These are phyloP conservation scores for Myotis yumanensis DNA, from an alignment of 2,113 vertebrate species.

Conservation along the genomic window DNA sequence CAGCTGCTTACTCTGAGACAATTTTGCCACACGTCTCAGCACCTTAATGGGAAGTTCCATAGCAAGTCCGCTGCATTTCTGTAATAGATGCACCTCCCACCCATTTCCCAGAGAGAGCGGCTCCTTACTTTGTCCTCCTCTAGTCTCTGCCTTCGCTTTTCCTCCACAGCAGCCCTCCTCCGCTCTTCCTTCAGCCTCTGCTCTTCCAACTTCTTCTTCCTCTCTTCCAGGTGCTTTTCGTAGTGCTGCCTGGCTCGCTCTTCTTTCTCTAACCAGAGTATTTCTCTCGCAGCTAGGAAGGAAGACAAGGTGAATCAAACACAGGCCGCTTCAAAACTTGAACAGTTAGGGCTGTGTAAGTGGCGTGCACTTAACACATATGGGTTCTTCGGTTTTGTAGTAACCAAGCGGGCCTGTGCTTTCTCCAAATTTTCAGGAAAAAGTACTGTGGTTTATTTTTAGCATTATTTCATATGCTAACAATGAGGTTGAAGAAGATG, in stretches of 20 bases:
- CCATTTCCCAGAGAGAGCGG: rapidly evolving
- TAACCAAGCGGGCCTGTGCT: not conserved
- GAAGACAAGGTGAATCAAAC: slow-evolving; percentile 27
- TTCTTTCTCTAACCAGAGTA: slow-evolving; percentile 92
- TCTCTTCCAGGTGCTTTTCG: slow-evolving; percentile 93
- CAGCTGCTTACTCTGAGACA: not conserved
- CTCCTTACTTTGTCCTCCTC: slow-evolving; percentile 93
- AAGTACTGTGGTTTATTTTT: not conserved
- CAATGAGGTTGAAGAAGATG: not conserved
- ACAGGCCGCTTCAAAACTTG: not conserved
- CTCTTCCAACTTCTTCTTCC: slow-evolving; percentile 91
- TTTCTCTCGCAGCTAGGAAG: slow-evolving; percentile 87
- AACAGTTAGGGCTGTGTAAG: not conserved
- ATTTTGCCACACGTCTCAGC: rapidly evolving
- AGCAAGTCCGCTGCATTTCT: not conserved
- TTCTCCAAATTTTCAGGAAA: not conserved
- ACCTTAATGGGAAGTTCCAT: rapidly evolving
- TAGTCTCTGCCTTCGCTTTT: slow-evolving; percentile 92
- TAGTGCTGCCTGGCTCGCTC: slow-evolving; percentile 92
- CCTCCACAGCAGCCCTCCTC: slow-evolving; percentile 91
- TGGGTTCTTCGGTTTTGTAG: not conserved
- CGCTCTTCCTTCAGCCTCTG: slow-evolving; percentile 93
- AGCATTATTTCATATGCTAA: not conserved
- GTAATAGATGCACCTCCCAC: rapidly evolving
- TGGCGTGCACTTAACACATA: not conserved